Percentiles rank a stretch among this genome's conserved stretches.
Evolutionary conservation across 2,888 invertebrate species (phyloP).

Genomic region (Dryococelus australis): DNA sequence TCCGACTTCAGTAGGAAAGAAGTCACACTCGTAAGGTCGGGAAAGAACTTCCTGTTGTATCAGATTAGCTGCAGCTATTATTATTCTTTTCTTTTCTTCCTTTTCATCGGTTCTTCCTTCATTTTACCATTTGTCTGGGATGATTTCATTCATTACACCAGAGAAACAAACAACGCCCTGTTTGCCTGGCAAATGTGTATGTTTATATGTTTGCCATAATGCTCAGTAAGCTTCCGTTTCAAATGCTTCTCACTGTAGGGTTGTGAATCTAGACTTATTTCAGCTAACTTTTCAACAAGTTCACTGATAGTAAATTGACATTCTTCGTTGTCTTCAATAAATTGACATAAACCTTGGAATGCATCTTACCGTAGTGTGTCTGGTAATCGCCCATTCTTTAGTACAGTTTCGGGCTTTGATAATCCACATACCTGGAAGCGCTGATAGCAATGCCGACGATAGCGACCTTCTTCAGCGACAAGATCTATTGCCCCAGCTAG

Average conservation of each 20-base stretch:
- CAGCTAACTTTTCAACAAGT: neutral
- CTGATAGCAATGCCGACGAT: too few relatives aligned
- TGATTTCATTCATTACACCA: neutral
- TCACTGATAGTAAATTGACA: slow-evolving; percentile 17
- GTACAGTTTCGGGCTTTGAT: too few relatives aligned
- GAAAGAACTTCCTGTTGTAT: too few relatives aligned
- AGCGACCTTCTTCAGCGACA: too few relatives aligned
- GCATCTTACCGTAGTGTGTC: neutral
- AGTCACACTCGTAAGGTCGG: neutral
- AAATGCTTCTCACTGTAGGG: slow-evolving; percentile 20
- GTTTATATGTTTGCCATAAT: slow-evolving; percentile 20
- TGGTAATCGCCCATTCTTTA: too few relatives aligned
- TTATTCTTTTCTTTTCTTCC: neutral
- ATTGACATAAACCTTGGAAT: slow-evolving; percentile 17
- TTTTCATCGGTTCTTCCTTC: neutral
- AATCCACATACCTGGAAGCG: too few relatives aligned
- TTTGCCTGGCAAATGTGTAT: slow-evolving; percentile 23
- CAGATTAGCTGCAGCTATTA: slow-evolving; percentile 4
- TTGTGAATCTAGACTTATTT: neutral
- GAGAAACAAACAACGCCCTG: slow-evolving; percentile 25
- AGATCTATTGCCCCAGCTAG: neutral
- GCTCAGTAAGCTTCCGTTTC: too few relatives aligned
- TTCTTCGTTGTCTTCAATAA: neutral
- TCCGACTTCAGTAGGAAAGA: neutral
- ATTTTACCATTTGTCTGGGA: slow-evolving; percentile 17